These are phyloP conservation scores for Acridotheres tristis DNA, from an alignment of 2,797 vertebrate genomes.

Conservation along the genomic window DNA sequence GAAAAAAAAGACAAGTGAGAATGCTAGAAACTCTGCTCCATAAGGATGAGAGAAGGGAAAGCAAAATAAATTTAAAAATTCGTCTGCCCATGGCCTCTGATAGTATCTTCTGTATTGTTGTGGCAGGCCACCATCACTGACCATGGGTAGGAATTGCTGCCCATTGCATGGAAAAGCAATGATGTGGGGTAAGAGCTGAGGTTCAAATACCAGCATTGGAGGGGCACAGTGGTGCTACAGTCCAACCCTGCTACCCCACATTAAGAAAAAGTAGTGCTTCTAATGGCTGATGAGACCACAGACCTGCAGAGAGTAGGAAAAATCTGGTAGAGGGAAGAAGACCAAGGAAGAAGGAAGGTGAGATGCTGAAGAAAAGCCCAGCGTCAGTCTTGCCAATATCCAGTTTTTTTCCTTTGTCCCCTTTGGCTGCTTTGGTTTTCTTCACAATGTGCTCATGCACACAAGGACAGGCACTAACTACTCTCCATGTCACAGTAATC, in stretches of 20 bases:
- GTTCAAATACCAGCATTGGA: not conserved
- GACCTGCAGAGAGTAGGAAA: not conserved
- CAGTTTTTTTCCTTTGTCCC: not conserved
- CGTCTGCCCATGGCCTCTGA: not conserved
- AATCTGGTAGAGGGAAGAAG: not conserved
- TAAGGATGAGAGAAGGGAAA: not conserved
- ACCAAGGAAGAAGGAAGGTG: not conserved
- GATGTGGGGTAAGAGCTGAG: not conserved
- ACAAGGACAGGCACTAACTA: not conserved
- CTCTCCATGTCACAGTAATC: not conserved
- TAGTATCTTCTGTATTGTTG: not conserved
- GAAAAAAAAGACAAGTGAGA: not conserved
- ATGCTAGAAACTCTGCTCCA: not conserved
- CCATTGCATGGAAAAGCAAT: not conserved
- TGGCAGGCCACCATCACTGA: not conserved
- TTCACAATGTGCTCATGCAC: not conserved
- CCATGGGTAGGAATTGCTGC: not conserved
- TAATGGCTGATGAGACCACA: not conserved
- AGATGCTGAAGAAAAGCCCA: not conserved
- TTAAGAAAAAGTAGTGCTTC: not conserved
- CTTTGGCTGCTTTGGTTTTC: not conserved
- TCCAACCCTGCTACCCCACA: not conserved
- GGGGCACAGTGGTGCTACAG: not conserved
- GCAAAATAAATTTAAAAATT: not conserved
- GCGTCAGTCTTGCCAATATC: not conserved